A percentile compares a stretch with the other conserved stretches of the same genome.
phyloP scores from a whole-genome alignment of 2,888 invertebrate genomes.

The Mesorhabditis sp. region DNA sequence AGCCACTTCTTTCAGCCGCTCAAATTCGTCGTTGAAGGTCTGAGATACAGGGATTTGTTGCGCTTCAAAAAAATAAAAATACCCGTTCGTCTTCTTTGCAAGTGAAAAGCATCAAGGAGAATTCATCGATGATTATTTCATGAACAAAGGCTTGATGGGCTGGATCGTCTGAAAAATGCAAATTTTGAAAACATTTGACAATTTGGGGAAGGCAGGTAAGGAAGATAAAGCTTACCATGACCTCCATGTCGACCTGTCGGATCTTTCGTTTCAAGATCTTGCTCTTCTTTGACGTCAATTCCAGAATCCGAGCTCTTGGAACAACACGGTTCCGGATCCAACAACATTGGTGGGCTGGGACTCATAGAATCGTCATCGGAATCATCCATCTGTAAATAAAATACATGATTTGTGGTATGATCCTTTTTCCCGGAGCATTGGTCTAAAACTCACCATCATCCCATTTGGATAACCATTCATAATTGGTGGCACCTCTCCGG shows the following conservation, averaged over 20 bases:
- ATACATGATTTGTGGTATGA: constrained; percentile 1
- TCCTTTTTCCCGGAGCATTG: not conserved
- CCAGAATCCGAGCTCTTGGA: not conserved
- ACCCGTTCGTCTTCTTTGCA: constrained; percentile 4
- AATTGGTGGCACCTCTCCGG: not conserved
- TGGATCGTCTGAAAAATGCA: not conserved
- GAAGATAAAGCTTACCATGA: too few relatives aligned
- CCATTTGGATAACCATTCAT: not conserved
- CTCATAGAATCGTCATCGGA: not conserved
- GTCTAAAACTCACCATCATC: not conserved
- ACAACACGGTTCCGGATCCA: not conserved
- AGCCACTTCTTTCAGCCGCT: not conserved
- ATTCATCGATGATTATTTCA: constrained; percentile 5
- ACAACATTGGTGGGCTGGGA: not conserved
- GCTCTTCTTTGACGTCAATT: not conserved
- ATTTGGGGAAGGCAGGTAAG: too few relatives aligned
- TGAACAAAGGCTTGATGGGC: not conserved
- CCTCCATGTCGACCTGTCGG: too few relatives aligned
- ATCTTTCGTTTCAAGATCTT: not conserved
- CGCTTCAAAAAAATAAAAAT: not conserved
- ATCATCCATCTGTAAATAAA: not conserved
- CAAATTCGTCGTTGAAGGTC: constrained; percentile 1
- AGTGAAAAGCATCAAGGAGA: constrained; percentile 1
- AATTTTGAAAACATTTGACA: too few relatives aligned
- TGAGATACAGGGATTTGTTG: not conserved